Evolutionary conservation across 2,113 vertebrate species (phyloP), one percentile per base, ranked within the genome.

Genomic region (Ptychochromis oligacanthus): DNA sequence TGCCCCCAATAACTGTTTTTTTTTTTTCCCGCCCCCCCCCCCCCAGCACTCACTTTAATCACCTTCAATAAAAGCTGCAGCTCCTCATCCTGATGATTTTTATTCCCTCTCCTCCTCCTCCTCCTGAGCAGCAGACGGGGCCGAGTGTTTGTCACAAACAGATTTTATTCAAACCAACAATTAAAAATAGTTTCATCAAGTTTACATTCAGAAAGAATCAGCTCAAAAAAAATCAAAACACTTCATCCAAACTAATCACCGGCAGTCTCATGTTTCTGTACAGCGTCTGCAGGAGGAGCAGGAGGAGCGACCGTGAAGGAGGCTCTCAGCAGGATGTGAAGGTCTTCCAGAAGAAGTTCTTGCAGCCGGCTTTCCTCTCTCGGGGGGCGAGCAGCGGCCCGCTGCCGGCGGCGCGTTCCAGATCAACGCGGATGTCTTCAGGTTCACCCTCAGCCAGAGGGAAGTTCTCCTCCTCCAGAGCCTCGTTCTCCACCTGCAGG

Each of bases 311-410:
- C 46, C 1, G 52, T 2, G 54, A 4, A 76, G 74, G 4, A 57
- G 13, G 31, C 74, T 92, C 95, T 96, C 97, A 99, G 95, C 98
- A 99, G 88, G 98, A 99, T 43, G 98, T 99, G 96, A 99, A 99
- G 3, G 98, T 99, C 96, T 99, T 99, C 98, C 98, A 99, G 97
- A 99, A 99, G 97, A 99, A 99, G 93, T 99, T 99, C 96, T 99
- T 99, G 97, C 98, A 99, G 64, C 98, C 98, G 0, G 98, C 98
- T 94, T 99, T 99, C 88, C 98, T 97, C 94, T 99, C 98, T 40
- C 98, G 95, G 28, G 98, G 97, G 2, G 96, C 96, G 88, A 99
- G 94, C 60, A 97, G 95, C 0, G 97, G 96, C 34, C 84, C 90
- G 10, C 7, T 64, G 43, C 65, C 82, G 22, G 65, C 86, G 3